Conservation (phyloP, 2,113 vertebrate species). For the Catharus minimus region DNA sequence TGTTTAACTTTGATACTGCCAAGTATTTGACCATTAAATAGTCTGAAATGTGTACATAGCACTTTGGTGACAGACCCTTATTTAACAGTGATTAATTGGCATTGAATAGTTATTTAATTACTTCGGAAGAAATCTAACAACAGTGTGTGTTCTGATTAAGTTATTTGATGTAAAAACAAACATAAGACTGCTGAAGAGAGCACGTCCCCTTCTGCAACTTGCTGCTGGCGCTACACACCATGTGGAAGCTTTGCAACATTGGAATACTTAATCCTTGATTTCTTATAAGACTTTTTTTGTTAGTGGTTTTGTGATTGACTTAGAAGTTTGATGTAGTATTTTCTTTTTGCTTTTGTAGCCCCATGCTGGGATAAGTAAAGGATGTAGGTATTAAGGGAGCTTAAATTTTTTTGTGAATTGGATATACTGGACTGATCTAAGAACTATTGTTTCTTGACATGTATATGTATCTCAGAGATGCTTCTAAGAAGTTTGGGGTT, state of each 20-base stretch:
- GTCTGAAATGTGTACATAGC: constrained; percentile 75
- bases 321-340: neutral
- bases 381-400: neutral
- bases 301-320: neutral
- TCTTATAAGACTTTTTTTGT: neutral
- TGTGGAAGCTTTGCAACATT: neutral
- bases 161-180: constrained; percentile 71
- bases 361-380: neutral
- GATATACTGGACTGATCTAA: neutral
- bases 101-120: constrained; percentile 83
- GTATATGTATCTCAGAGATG: neutral
- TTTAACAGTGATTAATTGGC: constrained; percentile 84
- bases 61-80: constrained; percentile 75
- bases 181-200: constrained; percentile 2
- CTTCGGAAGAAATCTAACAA: constrained; percentile 73
- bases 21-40: constrained; percentile 86
- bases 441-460: neutral
- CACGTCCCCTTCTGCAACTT: neutral
- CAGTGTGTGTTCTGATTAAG: constrained; percentile 77
- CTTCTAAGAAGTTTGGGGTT: neutral
- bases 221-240: neutral
- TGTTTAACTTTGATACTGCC: constrained; percentile 88
- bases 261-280: neutral
- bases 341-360: neutral
- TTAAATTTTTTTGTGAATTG: neutral